These are phyloP conservation scores for Caranx melampygus DNA, from an alignment of 2,113 vertebrate genomes.

Conservation along the genomic window DNA sequence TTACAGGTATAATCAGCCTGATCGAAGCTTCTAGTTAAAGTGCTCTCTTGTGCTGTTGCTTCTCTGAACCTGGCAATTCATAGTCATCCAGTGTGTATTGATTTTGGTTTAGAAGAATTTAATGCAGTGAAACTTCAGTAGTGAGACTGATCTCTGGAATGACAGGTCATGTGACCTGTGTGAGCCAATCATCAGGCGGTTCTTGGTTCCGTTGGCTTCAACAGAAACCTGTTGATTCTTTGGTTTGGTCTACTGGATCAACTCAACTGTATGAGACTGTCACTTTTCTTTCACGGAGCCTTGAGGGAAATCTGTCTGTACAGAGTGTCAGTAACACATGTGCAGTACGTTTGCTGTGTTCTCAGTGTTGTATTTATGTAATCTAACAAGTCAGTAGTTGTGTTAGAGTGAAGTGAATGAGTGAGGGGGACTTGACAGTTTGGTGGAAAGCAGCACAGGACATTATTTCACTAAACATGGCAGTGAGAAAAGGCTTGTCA, in stretches of 20 bases:
- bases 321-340: neutral
- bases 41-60: neutral
- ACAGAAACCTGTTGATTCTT: slow-evolving; percentile 70
- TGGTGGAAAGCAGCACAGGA: slow-evolving; percentile 47
- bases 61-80: neutral
- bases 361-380: neutral
- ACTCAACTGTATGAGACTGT: neutral
- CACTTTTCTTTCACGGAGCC: neutral
- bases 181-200: slow-evolving; percentile 47
- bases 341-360: neutral
- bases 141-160: slow-evolving; percentile 24
- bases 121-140: slow-evolving; percentile 50
- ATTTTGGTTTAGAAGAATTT: slow-evolving; percentile 1
- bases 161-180: slow-evolving; percentile 66
- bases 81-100: neutral
- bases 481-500: slow-evolving; percentile 59
- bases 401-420: neutral
- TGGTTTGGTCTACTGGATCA: slow-evolving; percentile 1
- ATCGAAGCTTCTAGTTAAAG: neutral
- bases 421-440: slow-evolving; percentile 36
- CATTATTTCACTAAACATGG: slow-evolving; percentile 58
- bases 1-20: neutral
- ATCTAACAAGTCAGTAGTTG: neutral
- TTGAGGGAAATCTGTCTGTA: neutral
- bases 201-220: slow-evolving; percentile 17